phyloP scores from a whole-genome alignment of 1,140 invertebrate genomes.

The Meloidogyne floridensis region DNA sequence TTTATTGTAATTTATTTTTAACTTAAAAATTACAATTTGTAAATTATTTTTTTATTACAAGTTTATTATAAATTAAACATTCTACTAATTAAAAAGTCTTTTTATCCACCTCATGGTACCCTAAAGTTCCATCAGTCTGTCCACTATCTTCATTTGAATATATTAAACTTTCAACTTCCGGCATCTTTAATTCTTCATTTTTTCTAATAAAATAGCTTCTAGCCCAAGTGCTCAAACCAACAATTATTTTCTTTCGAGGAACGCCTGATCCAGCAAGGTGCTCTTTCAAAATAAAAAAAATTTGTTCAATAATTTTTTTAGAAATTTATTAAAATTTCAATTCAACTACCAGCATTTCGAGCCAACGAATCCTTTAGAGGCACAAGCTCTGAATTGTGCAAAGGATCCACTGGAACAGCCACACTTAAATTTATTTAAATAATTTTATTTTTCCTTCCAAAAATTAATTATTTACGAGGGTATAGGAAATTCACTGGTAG shows the following conservation, averaged over 20 bases:
- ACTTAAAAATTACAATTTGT: no score
- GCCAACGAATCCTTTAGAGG: not conserved
- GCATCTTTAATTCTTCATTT: not conserved
- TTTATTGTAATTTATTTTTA: no score
- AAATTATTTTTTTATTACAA: no score
- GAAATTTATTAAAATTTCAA: no score
- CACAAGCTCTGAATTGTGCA: slow-evolving; percentile 8
- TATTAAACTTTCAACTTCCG: slow-evolving; percentile 6
- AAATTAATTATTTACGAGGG: not conserved
- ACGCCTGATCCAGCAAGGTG: slow-evolving; percentile 24
- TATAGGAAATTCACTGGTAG: not conserved
- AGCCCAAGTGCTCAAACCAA: slow-evolving; percentile 23
- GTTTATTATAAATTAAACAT: no score
- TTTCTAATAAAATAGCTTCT: slow-evolving; percentile 18
- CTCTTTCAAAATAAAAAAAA: slow-evolving; percentile 1
- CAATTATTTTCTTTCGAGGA: slow-evolving; percentile 22
- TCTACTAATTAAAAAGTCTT: slow-evolving; percentile 11
- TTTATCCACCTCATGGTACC: slow-evolving; percentile 31
- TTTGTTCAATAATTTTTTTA: not conserved
- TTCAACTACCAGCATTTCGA: slow-evolving; percentile 15
- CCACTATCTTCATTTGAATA: not conserved
- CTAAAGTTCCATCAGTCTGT: slow-evolving; percentile 25
- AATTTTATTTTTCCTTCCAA: not conserved
- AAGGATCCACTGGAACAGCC: slow-evolving; percentile 26
- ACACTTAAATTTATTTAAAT: slow-evolving; percentile 1